A percentile compares a stretch with the other conserved stretches of the same genome.
phyloP scores from a whole-genome alignment of 2,797 vertebrate genomes.

The Picus viridis region DNA sequence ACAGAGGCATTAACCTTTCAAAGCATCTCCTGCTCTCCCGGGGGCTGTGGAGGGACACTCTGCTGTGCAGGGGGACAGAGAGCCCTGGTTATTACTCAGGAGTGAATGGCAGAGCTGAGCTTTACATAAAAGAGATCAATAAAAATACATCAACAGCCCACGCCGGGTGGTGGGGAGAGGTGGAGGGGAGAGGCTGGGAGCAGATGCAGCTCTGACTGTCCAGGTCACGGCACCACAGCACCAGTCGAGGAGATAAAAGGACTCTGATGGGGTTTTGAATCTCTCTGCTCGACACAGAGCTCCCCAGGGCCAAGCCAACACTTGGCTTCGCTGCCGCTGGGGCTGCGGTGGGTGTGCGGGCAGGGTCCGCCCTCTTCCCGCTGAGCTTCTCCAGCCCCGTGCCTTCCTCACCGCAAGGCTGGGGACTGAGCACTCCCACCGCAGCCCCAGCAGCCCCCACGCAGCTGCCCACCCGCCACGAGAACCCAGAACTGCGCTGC shows the following conservation, averaged over 20 bases:
- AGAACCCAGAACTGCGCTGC: accelerated
- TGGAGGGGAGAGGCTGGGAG: background rate
- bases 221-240: background rate
- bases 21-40: background rate
- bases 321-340: background rate
- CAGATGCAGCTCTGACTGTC: accelerated
- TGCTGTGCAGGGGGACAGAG: slow-evolving; percentile 37
- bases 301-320: accelerated
- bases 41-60: background rate
- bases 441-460: accelerated
- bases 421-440: accelerated
- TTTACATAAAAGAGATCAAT: slow-evolving; percentile 55
- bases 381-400: background rate
- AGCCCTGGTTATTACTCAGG: slow-evolving; percentile 25
- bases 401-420: accelerated
- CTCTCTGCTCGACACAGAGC: accelerated
- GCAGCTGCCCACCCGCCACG: accelerated
- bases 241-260: background rate
- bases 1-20: slow-evolving; percentile 64
- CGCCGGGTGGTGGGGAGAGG: background rate
- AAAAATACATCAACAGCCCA: slow-evolving; percentile 20
- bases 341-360: background rate
- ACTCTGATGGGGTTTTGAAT: background rate
- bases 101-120: slow-evolving; percentile 17
- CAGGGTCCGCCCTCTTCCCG: background rate